Evolutionary conservation across 2,113 vertebrate genomes (phyloP).

Genomic region (Lethenteron reissneri): DNA sequence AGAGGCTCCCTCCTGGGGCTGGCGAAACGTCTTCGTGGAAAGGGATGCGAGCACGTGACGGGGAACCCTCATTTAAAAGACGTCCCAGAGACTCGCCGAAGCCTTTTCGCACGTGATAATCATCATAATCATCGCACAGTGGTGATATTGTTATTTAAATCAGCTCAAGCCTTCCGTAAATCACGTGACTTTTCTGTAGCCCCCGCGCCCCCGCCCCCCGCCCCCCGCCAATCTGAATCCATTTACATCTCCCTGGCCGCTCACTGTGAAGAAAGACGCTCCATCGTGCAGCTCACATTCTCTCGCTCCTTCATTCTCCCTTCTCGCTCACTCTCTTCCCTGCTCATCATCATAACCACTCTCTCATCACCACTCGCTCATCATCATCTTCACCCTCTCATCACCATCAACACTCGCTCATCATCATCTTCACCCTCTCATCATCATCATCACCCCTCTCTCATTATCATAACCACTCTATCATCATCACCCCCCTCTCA

Average conservation of each 20-base stretch:
- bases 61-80: too few species aligned
- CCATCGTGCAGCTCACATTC: neutral
- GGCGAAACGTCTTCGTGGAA: too few species aligned
- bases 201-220: too few species aligned
- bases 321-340: neutral
- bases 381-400: neutral
- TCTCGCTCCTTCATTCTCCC: neutral
- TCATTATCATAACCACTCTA: neutral
- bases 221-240: neutral
- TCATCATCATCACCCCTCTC: neutral
- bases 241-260: neutral
- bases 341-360: neutral
- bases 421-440: neutral
- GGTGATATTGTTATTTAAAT: neutral
- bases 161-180: neutral
- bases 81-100: neutral
- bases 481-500: neutral
- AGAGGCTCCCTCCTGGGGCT: too few species aligned
- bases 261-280: neutral
- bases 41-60: too few species aligned
- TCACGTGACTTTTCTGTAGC: neutral
- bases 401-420: neutral
- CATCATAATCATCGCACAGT: neutral
- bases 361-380: neutral
- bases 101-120: neutral